phyloP scores from a whole-genome alignment of 2,888 invertebrate genomes.

The Strigamia transsilvanica region DNA sequence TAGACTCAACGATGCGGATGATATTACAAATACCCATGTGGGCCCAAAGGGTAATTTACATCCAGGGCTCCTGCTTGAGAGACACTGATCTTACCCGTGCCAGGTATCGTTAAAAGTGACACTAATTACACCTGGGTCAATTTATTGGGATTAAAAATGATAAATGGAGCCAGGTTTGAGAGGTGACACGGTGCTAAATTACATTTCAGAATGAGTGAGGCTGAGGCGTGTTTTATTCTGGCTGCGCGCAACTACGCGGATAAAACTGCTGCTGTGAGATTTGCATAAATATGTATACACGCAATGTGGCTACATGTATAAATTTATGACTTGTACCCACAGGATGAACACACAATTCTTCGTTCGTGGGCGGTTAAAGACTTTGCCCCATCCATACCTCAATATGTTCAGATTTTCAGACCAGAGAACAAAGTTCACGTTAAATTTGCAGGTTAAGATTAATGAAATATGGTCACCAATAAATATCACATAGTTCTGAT shows the following conservation, averaged over 20 bases:
- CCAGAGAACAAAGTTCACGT: conserved; percentile 99
- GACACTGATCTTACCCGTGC: conserved; percentile 94
- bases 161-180: conserved; percentile 13
- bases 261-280: conserved; percentile 87
- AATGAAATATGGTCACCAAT: conserved; percentile 3
- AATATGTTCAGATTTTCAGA: conserved; percentile 97
- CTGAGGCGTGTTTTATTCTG: conserved; percentile 95
- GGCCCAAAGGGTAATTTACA: conserved; percentile 97
- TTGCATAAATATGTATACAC: neutral
- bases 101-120: conserved; percentile 62
- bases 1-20: conserved; percentile 98
- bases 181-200: neutral
- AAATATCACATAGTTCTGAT: neutral
- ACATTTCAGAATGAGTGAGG: conserved; percentile 84
- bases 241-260: conserved; percentile 96
- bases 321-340: conserved; percentile 57
- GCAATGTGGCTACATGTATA: neutral
- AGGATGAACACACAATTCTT: conserved; percentile 79
- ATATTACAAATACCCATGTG: conserved; percentile 94
- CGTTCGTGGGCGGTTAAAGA: conserved; percentile 98
- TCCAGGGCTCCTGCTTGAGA: conserved; percentile 95
- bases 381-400: conserved; percentile 94
- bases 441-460: conserved; percentile 79
- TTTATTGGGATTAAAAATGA: conserved; percentile 45
- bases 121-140: conserved; percentile 29